Percentiles rank a stretch among this genome's conserved stretches.
phyloP scores from a whole-genome alignment of 1,140 invertebrate species.

The Centruroides sculpturatus region DNA sequence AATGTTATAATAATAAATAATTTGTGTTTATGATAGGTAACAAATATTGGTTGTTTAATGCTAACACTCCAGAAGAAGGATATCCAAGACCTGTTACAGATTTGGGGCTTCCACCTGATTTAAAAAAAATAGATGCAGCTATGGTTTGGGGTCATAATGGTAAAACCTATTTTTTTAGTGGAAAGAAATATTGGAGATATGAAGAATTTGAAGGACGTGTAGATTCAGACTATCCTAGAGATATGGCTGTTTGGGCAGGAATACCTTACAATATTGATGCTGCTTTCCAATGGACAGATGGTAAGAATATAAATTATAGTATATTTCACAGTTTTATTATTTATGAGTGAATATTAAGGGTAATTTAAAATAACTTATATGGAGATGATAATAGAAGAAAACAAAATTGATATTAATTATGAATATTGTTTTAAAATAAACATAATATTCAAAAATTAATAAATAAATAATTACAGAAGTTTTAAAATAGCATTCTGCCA shows the following conservation, averaged over 20 bases:
- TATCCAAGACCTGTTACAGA: slow-evolving; percentile 56
- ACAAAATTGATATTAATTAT: too few relatives aligned
- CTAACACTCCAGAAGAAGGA: slow-evolving; percentile 46
- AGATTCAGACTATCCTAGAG: slow-evolving; percentile 38
- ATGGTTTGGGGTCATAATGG: slow-evolving; percentile 44
- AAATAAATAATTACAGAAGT: too few relatives aligned
- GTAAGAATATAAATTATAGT: slow-evolving; percentile 21
- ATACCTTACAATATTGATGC: slow-evolving; percentile 36
- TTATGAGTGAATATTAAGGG: too few relatives aligned
- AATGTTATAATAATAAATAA: background rate
- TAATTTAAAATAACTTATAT: too few relatives aligned
- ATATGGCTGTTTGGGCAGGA: slow-evolving; percentile 39
- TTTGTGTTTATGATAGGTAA: slow-evolving; percentile 2
- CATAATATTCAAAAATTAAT: too few relatives aligned
- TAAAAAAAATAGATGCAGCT: slow-evolving; percentile 73
- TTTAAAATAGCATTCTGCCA: too few relatives aligned
- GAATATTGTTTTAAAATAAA: too few relatives aligned
- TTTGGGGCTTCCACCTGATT: slow-evolving; percentile 56
- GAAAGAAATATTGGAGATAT: slow-evolving; percentile 80
- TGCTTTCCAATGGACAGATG: slow-evolving; percentile 34
- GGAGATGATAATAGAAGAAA: too few relatives aligned
- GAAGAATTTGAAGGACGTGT: slow-evolving; percentile 20
- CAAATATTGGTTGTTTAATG: slow-evolving; percentile 41
- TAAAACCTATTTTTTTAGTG: slow-evolving; percentile 45
- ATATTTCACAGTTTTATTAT: too few relatives aligned